Percentiles rank a stretch among this genome's conserved stretches.
phyloP scores from a whole-genome alignment of 2,888 invertebrate genomes.

The Steinernema hermaphroditum region DNA sequence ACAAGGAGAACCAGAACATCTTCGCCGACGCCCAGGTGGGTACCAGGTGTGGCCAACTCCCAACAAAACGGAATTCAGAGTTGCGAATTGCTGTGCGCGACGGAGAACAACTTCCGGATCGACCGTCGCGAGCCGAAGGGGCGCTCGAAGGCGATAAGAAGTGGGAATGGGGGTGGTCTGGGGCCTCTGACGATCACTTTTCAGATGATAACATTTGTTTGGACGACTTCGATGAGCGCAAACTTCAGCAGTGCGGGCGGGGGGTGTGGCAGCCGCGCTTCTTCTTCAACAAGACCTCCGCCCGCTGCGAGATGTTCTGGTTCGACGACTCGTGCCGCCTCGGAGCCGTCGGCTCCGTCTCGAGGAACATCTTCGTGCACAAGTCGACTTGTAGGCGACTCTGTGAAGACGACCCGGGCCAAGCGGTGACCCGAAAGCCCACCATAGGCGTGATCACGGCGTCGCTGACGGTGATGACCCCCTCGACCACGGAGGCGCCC shows the following conservation, averaged over 20 bases:
- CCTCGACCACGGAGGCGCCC: not conserved
- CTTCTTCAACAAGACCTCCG: slow-evolving; percentile 40
- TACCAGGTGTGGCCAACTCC: too few relatives aligned
- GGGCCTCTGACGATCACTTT: not conserved
- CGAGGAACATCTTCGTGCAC: slow-evolving; percentile 45
- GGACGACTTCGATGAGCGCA: slow-evolving; percentile 43
- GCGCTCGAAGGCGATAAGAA: not conserved
- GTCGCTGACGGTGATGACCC: slow-evolving; percentile 19
- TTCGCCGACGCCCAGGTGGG: slow-evolving; percentile 44
- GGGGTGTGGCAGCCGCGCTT: slow-evolving; percentile 44
- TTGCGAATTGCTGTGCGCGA: slow-evolving; percentile 16
- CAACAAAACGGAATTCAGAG: slow-evolving; percentile 11
- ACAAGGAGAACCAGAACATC: slow-evolving; percentile 41
- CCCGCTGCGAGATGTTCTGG: slow-evolving; percentile 61
- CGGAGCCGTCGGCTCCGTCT: slow-evolving; percentile 4
- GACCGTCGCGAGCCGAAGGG: slow-evolving; percentile 16
- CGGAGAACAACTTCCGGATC: slow-evolving; percentile 20
- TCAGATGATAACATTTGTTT: slow-evolving; percentile 37
- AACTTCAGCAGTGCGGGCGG: slow-evolving; percentile 38
- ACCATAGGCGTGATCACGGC: slow-evolving; percentile 32
- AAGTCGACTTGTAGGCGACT: slow-evolving; percentile 40
- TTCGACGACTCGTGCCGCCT: slow-evolving; percentile 56
- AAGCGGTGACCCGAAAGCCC: slow-evolving; percentile 2
- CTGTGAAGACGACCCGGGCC: slow-evolving; percentile 35
- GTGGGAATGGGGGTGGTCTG: not conserved